These are phyloP conservation scores for Felis chaus DNA, from an alignment of 2,113 vertebrate genomes.

Conservation along the genomic window DNA sequence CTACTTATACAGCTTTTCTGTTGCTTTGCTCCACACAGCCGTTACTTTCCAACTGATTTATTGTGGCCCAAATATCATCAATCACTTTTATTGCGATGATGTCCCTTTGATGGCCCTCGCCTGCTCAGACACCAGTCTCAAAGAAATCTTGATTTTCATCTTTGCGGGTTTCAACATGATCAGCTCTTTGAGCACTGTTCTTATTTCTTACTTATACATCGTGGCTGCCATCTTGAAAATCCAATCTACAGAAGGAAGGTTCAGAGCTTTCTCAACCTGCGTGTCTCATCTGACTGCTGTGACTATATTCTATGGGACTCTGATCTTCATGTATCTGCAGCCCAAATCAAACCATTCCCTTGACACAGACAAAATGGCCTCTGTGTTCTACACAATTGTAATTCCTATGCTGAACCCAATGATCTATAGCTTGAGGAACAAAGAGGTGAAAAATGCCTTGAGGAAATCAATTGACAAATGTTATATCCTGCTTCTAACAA, in stretches of 20 bases:
- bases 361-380: conserved; percentile 55
- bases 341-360: conserved; percentile 49
- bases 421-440: conserved; percentile 55
- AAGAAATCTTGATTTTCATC: conserved; percentile 65
- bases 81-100: conserved; percentile 73
- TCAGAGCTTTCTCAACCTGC: conserved; percentile 7
- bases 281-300: conserved; percentile 31
- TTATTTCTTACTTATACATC: conserved; percentile 41
- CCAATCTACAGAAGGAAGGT: conserved; percentile 24
- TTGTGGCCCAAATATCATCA: conserved; percentile 25
- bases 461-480: conserved; percentile 7
- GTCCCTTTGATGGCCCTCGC: conserved; percentile 60
- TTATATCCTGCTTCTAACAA: background rate
- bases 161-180: conserved; percentile 62
- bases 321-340: conserved; percentile 60
- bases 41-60: conserved; percentile 37
- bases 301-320: conserved; percentile 50
- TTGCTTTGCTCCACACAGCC: conserved; percentile 56
- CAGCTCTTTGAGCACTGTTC: conserved; percentile 10
- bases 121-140: conserved; percentile 50
- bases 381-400: conserved; percentile 43
- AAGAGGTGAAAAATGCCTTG: conserved; percentile 38
- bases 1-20: conserved; percentile 57
- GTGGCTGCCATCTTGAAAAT: conserved; percentile 50
- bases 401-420: conserved; percentile 51